Base-by-base conservation (phyloP, 2,113 vertebrate genomes). In the Lagopus muta region DNA sequence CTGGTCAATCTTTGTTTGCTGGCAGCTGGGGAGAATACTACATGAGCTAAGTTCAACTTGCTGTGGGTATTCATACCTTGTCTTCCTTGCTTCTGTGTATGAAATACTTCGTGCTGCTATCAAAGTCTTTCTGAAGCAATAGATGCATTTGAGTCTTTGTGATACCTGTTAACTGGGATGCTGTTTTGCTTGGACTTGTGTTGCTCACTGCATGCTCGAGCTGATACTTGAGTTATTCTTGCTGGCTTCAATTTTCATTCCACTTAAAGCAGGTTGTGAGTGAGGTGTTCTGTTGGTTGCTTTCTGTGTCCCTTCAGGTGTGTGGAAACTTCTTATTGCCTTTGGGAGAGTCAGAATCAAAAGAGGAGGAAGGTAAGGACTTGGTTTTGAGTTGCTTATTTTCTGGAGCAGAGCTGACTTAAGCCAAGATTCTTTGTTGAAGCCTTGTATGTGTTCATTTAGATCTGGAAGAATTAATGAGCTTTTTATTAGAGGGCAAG, bases 361-460 rank as follows among this genome's bases (percentile, higher is more conserved):
- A 52, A 76, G 8, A 52, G 28, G 3, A 2, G 30, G 66, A 86
- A 57, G 5, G 18, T 40, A 25, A 24, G 9, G 45, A 19, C 17
- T 32, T 16, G 54, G 8, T 0, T 80, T 67, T 32, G 25, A 42
- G 25, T 17, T 20, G 11, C 13, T 82, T 13, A 4, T 85, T 79
- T 28, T 64, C 19, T 70, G 52, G 30, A 92, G 27, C 62, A 72
- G 19, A 24, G 6, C 34, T 55, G 42, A 13, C 73, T 64, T 30
- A 54, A 73, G 72, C 22, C 24, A 10, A 28, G 25, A 8, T 75
- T 70, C 19, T 60, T 1, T 12, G 11, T 4, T 38, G 14, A 14
- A 1, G 3, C 27, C 10, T 57, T 42, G 2, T 11, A 12, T 36
- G 2, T n/a, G 5, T 10, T 58, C 4, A 16, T 62, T 36, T 16